Evolutionary conservation across 2,888 invertebrate genomes (phyloP), one percentile per base, ranked within the genome.

Genomic region (Tetranychus piercei): DNA sequence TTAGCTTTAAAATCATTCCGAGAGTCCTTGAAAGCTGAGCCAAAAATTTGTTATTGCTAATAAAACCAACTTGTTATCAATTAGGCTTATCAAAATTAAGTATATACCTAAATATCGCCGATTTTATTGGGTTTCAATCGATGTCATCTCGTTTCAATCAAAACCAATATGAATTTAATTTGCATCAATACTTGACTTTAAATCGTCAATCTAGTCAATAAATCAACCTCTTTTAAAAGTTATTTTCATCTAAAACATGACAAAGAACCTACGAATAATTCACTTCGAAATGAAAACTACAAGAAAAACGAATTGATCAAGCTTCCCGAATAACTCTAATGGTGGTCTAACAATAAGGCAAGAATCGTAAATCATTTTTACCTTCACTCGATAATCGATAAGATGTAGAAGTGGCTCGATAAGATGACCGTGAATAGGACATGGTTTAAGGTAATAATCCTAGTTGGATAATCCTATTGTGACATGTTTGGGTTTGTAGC

Each of bases 381-480:
- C 69, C 69, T 23, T 69, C 69, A 22, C 69, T 69, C 20, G 69
- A 69, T 11, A 23, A 69, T 11, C 34, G 20, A 23, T 69, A 69
- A 22, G 69, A 69, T 22, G 69, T 20, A 20, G 69, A 69, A 11
- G 22, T 20, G 5, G 69, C 69, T 22, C 69, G 69, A 69, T 23
- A 69, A 20, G 69, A 69, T 69, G 69, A 69, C 11, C 69, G 20
- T 18, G 69, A 69, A 69, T 69, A 69, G 20, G 69, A 69, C 69
- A 69, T 69, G 22, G 20, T 23, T 23, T 11, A 7, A 34, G 34
- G 34, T 34, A 34, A 34, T 34, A 34, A 34, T 34, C 34, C 34
- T 34, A 5, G 34, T 34, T 34, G 34, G 34, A 34, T 34, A 34
- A 34, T 34, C 34, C 34, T 34, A 34, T 34, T 34, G 34, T 34